Evolutionary conservation across 2,113 vertebrate genomes (phyloP), one percentile per base, ranked within the genome.

Genomic region (Holacanthus passer): DNA sequence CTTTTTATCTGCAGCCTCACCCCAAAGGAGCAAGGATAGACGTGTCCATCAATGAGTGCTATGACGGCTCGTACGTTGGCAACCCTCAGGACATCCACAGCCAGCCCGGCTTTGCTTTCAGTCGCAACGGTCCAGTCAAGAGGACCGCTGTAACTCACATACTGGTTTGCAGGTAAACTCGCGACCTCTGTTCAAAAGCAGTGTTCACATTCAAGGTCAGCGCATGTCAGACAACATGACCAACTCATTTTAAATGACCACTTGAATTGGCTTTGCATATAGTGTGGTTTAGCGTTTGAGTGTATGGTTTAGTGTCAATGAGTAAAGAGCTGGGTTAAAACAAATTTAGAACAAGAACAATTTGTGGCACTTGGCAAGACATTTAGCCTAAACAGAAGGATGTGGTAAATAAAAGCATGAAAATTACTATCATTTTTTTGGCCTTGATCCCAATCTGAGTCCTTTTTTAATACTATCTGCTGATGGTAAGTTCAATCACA

Each of bases 81-180:
- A 99, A 99, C 90, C 98, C 98, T 73, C 98, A 99, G 96, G 98
- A 99, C 91, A 99, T 99, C 92, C 98, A 99, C 94, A 98, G 97
- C 48, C 98, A 99, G 35, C 98, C 98, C 0, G 98, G 98, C 27
- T 99, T 99, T 74, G 98, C 98, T 89, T 99, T 99, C 93, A 99
- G 98, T 91, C 97, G 98, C 81, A 99, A 99, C 0, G 98, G 98
- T 27, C 98, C 98, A 0, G 98, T 99, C 69, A 99, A 99, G 72
- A 97, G 98, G 91, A 99, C 98, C 0, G 96, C 98, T 0, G 98
- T 99, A 72, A 99, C 98, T 58, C 98, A 99, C 82, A 96, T 99
- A 79, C 96, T 99, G 77, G 98, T 99, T 6, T 99, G 98, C 96
- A 97, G 98, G 98, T 99, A 84, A 81, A 71, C 39, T 0, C 31